A percentile compares a stretch with the other conserved stretches of the same genome.
Evolutionary conservation across 1,140 invertebrate species (phyloP).

Genomic region (Sinonovacula constricta): DNA sequence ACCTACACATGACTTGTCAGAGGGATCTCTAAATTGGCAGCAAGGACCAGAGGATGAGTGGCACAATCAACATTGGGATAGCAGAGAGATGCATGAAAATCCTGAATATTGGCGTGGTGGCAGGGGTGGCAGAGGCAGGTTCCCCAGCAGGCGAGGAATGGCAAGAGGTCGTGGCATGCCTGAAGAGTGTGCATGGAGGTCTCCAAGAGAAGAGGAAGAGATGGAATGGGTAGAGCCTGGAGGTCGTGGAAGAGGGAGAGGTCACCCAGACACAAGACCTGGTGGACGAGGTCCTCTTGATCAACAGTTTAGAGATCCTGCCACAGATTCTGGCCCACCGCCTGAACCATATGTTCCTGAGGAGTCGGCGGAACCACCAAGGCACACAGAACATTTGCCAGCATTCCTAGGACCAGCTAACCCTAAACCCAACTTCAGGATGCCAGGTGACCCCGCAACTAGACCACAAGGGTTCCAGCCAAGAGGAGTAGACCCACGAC

Average conservation of each 20-base stretch:
- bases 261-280: neutral
- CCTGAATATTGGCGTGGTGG: neutral
- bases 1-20: constrained; percentile 13
- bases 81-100: neutral
- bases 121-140: too few species aligned
- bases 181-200: too few species aligned
- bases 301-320: too few species aligned
- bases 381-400: neutral
- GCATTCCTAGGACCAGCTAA: neutral
- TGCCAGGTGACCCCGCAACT: too few species aligned
- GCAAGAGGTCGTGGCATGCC: too few species aligned
- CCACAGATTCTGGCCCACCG: too few species aligned
- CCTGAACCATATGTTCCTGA: too few species aligned
- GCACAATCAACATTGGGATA: neutral
- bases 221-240: neutral
- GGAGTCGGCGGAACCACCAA: neutral
- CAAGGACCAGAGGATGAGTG: too few species aligned
- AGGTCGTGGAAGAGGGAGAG: neutral
- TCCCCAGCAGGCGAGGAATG: too few species aligned
- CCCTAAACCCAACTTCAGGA: neutral
- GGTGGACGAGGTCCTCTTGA: neutral
- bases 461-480: too few species aligned
- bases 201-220: neutral
- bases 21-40: constrained; percentile 3
- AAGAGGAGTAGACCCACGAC: too few species aligned